Evolutionary conservation across 2,113 vertebrate species (phyloP), one percentile per base, ranked within the genome.

Genomic region (Platysternon megacephalum): DNA sequence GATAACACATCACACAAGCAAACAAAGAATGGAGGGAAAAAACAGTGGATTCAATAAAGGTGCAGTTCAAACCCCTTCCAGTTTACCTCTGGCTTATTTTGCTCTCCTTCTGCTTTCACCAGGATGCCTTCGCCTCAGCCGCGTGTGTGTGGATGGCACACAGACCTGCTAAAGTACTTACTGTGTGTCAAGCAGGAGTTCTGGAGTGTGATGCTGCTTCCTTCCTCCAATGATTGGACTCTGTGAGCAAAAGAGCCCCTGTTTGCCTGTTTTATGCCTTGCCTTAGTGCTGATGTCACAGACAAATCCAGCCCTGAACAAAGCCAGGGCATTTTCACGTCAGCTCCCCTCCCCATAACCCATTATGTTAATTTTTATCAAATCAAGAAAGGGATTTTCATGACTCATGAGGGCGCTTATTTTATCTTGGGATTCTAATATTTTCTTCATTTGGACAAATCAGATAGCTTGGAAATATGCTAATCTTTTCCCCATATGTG

Each of bases 281-380:
- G 32, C 83, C 19, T 95, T 42, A 0, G 4, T 52, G 94, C 96
- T 98, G 98, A 98, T 97, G 98, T 98, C 97, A 97, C 90, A 94
- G 90, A 72, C 89, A 65, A 92, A 83, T 68, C 82, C 97, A 46
- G 22, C 68, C 81, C 2, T 92, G 96, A 96, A 97, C 83, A 80
- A 79, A 93, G 55, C 80, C 52, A 65, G 97, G 95, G 90, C 86
- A 96, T 94, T 93, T 97, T 89, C 79, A 96, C 82, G 90, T 96
- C 96, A 85, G 87, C 97, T 98, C 96, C 98, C 94, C 95, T 94
- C 94, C 94, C 89, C 84, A 42, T 87, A 2, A 26, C 32, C 85
- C 94, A 78, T 94, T 93, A 85, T 85, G 79, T 68, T 95, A 80
- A 85, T 91, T 89, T 85, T 89, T 94, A 92, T 95, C 97, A 82